Conservation (phyloP, 2,888 invertebrate species). For the Calliopum simillimum region DNA sequence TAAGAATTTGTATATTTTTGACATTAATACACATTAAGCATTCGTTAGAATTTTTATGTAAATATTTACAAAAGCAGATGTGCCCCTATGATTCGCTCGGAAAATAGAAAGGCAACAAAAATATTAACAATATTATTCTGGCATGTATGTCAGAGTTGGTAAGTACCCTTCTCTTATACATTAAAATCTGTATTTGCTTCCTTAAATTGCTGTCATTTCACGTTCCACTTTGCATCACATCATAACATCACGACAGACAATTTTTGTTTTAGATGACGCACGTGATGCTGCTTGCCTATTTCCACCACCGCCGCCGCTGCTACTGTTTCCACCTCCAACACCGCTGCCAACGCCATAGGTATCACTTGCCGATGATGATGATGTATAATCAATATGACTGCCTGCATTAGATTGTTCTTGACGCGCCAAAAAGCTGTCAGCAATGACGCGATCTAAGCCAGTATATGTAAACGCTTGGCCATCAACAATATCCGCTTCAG, state of each 20-base stretch:
- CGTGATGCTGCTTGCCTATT: constrained; percentile 45
- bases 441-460: constrained; percentile 65
- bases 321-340: constrained; percentile 42
- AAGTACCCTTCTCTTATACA: constrained; percentile 28
- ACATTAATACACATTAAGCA: not conserved
- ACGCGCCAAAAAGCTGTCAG: constrained; percentile 64
- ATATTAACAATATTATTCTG: not conserved
- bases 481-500: constrained; percentile 62
- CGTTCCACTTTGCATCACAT: constrained; percentile 50
- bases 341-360: constrained; percentile 50
- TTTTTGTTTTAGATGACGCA: constrained; percentile 56
- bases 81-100: not conserved
- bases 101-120: not conserved
- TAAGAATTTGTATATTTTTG: no score
- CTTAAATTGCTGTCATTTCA: not conserved
- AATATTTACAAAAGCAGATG: constrained; percentile 25
- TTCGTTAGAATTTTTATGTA: constrained; percentile 2
- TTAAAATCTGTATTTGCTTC: not conserved
- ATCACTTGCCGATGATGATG: constrained; percentile 57
- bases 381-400: constrained; percentile 64
- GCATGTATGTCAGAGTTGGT: constrained; percentile 2
- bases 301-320: constrained; percentile 45
- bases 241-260: constrained; percentile 62
- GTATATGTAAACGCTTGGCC: constrained; percentile 64
- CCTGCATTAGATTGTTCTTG: constrained; percentile 61